Evolutionary conservation across 2,113 vertebrate species (phyloP), one percentile per base, ranked within the genome.

Genomic region (Podocnemis expansa): DNA sequence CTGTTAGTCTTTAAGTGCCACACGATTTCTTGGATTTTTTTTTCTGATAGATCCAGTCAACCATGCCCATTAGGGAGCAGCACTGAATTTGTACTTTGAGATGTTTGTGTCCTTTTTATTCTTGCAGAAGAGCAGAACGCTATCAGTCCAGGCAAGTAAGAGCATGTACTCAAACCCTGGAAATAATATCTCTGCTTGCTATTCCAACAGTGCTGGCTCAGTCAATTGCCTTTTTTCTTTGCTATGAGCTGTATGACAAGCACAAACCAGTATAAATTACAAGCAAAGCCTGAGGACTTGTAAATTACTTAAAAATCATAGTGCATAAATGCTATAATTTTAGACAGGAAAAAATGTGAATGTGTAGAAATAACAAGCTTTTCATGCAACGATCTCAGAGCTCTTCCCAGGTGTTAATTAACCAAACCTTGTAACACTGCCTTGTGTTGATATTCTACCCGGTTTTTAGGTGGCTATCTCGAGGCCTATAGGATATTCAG

Each of bases 261-360:
- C 81, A 90, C 91, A 78, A 93, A 86, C 63, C 1, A 8, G 85
- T 29, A 82, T 88, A 84, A 96, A 96, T 95, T 79, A 92, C 75
- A 83, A 91, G 93, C 89, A 87, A 90, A 95, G 94, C 95, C 91
- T 60, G 80, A 93, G 89, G 94, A 85, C 93, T 97, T 60, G 3
- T 1, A 83, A 95, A 89, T 56, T 29, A 84, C 97, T 93, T 93
- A 94, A 91, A 97, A 95, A 96, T 94, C 91, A 96, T 96, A 95
- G 91, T 88, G 47, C 76, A 24, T 93, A 82, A 96, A 94, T 3
- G 27, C 1, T 0, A 79, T 21, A 86, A 94, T 94, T 93, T 83
- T 85, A 89, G 89, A 93, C 31, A 86, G 81, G 88, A 0, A n/a
- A 94, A 93, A 95, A n/a, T 1, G 76, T 45, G 25, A 91, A 38